Conservation (phyloP, 2,113 vertebrate species). For the Melanerpes aurifrons region DNA sequence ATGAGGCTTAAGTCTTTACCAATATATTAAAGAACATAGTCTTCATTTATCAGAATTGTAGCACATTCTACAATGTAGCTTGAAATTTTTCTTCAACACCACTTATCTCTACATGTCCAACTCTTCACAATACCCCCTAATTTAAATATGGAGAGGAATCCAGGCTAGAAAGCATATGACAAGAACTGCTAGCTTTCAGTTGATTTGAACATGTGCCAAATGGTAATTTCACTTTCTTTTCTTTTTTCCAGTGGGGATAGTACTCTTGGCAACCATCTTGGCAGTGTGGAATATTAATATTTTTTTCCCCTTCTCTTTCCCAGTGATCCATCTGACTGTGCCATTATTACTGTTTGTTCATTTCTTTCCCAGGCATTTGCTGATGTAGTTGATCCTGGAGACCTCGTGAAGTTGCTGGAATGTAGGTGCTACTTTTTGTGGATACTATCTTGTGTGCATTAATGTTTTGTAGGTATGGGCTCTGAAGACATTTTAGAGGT, state of each 20-base stretch:
- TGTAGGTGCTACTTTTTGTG: slow-evolving; percentile 75
- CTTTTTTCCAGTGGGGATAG: not conserved
- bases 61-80: not conserved
- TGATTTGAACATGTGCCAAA: not conserved
- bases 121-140: not conserved
- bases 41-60: not conserved
- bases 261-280: not conserved
- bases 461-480: not conserved
- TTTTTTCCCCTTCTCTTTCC: not conserved
- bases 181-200: not conserved
- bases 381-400: slow-evolving; percentile 87
- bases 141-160: not conserved
- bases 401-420: slow-evolving; percentile 89
- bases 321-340: not conserved
- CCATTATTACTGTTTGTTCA: not conserved
- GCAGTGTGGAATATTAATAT: not conserved
- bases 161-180: not conserved
- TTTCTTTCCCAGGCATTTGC: slow-evolving; percentile 81
- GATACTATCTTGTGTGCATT: not conserved
- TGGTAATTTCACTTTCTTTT: not conserved
- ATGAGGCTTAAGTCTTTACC: not conserved
- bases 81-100: not conserved
- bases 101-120: not conserved
- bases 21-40: not conserved
- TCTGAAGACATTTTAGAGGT: not conserved